A percentile compares a stretch with the other conserved stretches of the same genome.
phyloP scores from a whole-genome alignment of 2,888 invertebrate species.

The Xanthorhoe spadicearia region DNA sequence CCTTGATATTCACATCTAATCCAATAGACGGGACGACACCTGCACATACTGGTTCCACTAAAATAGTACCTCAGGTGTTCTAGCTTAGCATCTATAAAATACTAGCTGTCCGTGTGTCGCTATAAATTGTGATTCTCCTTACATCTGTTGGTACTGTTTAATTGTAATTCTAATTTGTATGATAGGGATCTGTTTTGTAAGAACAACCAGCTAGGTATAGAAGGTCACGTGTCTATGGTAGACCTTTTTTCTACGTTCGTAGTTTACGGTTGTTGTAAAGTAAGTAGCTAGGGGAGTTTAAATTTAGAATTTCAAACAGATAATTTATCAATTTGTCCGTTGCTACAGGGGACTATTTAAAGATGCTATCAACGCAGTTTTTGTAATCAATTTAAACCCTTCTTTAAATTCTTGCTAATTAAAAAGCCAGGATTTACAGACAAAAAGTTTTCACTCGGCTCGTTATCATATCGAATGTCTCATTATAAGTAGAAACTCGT shows the following conservation, averaged over 20 bases:
- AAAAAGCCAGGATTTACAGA: constrained; percentile 13
- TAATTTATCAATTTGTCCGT: background rate
- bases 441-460: constrained; percentile 18
- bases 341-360: background rate
- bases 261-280: background rate
- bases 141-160: constrained; percentile 30
- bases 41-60: constrained; percentile 33
- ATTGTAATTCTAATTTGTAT: constrained; percentile 39
- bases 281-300: background rate
- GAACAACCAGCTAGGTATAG: constrained; percentile 19
- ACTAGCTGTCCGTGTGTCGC: constrained; percentile 33
- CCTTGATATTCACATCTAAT: constrained; percentile 1
- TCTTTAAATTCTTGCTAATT: constrained; percentile 13
- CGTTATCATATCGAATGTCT: constrained; percentile 26
- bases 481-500: constrained; percentile 30
- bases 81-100: constrained; percentile 2
- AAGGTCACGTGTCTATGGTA: constrained; percentile 13
- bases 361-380: background rate
- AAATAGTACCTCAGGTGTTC: constrained; percentile 55
- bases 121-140: constrained; percentile 57
- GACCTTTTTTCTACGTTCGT: background rate
- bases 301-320: background rate
- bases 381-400: background rate
- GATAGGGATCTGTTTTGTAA: constrained; percentile 32
- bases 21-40: constrained; percentile 17